phyloP scores from a whole-genome alignment of 2,888 invertebrate genomes.

The Phytoseiulus persimilis region DNA sequence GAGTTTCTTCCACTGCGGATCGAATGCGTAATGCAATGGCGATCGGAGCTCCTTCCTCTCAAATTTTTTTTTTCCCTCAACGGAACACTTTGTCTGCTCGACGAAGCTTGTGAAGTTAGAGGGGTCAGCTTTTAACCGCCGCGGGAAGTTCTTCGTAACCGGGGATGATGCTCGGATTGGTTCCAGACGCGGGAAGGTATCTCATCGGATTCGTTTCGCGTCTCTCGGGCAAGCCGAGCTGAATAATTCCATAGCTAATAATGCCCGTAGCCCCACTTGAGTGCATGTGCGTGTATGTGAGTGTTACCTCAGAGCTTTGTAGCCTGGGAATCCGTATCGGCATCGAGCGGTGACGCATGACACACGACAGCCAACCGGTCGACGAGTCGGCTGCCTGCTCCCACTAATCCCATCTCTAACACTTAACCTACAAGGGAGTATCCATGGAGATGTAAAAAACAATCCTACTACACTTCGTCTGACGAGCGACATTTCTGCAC shows the following conservation, averaged over 20 bases:
- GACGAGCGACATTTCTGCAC: background rate
- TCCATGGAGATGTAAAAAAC: conserved; percentile 5
- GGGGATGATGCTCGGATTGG: background rate
- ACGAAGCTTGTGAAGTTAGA: background rate
- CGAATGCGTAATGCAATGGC: background rate
- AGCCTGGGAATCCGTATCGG: background rate
- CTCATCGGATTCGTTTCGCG: background rate
- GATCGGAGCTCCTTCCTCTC: background rate
- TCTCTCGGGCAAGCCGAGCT: background rate
- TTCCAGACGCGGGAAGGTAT: background rate
- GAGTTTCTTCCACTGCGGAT: no score
- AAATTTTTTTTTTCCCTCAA: background rate
- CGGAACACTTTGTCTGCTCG: background rate
- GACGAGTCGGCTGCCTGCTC: background rate
- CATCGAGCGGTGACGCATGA: background rate
- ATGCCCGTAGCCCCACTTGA: background rate
- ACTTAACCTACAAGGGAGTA: background rate
- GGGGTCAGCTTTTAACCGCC: background rate
- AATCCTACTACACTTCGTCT: background rate
- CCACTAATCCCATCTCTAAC: conserved; percentile 5
- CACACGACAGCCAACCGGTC: background rate
- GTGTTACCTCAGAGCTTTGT: background rate
- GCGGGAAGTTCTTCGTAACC: background rate
- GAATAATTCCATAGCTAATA: conserved; percentile 5
- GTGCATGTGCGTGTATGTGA: background rate